phyloP scores from a whole-genome alignment of 2,113 vertebrate genomes.

The Gracilinanus agilis region DNA sequence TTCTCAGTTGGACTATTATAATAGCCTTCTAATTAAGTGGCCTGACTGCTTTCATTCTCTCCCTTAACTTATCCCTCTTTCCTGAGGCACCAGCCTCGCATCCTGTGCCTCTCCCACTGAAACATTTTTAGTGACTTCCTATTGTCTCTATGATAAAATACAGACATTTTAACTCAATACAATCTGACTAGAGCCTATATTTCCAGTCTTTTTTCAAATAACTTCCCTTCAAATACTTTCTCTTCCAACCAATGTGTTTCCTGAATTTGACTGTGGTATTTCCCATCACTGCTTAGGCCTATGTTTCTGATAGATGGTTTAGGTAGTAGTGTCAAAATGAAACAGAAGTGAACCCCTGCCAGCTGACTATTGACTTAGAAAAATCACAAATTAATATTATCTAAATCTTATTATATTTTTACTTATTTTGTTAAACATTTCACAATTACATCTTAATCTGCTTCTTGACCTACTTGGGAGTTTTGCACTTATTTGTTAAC shows the following conservation, averaged over 20 bases:
- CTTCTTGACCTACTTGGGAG: not conserved
- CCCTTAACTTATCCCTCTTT: not conserved
- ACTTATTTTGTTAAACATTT: not conserved
- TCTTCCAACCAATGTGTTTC: not conserved
- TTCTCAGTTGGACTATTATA: slow-evolving; percentile 1
- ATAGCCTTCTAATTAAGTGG: slow-evolving; percentile 3
- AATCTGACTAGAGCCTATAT: not conserved
- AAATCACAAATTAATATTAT: not conserved
- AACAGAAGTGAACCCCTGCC: not conserved
- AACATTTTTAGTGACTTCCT: not conserved
- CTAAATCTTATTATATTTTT: not conserved
- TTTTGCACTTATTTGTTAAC: not conserved
- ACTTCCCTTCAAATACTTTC: not conserved
- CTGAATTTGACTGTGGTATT: not conserved
- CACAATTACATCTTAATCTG: not conserved
- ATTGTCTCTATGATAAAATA: not conserved
- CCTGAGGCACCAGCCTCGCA: not conserved
- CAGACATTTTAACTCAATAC: not conserved
- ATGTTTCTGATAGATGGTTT: not conserved
- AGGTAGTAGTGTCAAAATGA: not conserved
- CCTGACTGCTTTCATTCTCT: not conserved
- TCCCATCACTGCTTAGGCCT: not conserved
- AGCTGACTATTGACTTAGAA: not conserved
- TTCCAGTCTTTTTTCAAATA: not conserved
- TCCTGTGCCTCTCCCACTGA: not conserved